phyloP scores from a whole-genome alignment of 2,113 vertebrate genomes.

The Stegostoma tigrinum region DNA sequence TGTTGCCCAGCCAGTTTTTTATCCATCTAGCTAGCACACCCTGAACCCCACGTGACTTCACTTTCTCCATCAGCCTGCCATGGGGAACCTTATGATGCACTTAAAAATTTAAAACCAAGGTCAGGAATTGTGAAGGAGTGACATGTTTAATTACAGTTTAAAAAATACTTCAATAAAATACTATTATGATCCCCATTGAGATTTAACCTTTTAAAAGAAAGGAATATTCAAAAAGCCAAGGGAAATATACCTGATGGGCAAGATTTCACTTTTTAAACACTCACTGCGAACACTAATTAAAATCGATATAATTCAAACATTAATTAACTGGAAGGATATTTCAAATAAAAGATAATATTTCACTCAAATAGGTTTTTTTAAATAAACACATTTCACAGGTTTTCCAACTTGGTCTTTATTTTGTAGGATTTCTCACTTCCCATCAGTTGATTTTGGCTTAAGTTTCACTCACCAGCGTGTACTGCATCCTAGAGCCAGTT shows the following conservation, averaged over 20 bases:
- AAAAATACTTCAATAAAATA: not conserved
- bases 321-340: not conserved
- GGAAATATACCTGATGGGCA: not conserved
- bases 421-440: not conserved
- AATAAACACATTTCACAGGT: not conserved
- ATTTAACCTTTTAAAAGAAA: not conserved
- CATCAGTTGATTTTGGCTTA: not conserved
- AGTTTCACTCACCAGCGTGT: not conserved
- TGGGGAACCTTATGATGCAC: no score
- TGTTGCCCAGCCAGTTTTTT: no score
- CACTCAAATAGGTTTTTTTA: not conserved
- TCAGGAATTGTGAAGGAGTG: not conserved
- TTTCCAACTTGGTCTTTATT: not conserved
- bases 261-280: not conserved
- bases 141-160: not conserved
- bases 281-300: not conserved
- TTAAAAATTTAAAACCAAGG: not conserved
- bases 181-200: not conserved
- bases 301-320: not conserved
- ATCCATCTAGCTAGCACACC: no score
- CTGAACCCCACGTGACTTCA: no score
- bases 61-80: no score
- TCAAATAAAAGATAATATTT: not conserved
- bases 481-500: not conserved
- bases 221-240: not conserved